Conservation (phyloP, 2,113 vertebrate genomes). For the human region GRCh38 chr6:68649501-68650000, state of each 20-base stretch:
- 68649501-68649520: not conserved
- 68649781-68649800: not conserved
- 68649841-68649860: not conserved
- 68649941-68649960: not conserved
- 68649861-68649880: not conserved
- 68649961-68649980: not conserved
- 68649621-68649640: not conserved
- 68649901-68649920: not conserved
- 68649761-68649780: not conserved
- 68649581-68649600: not conserved
- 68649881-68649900: not conserved
- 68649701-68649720: not conserved
- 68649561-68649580: not conserved
- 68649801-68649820: not conserved
- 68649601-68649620: not conserved
- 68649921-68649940: not conserved
- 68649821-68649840: not conserved
- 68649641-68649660: not conserved
- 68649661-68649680: not conserved
- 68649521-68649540: not conserved
- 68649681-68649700: not conserved
- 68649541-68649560: not conserved
- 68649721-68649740: not conserved
- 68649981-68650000: not conserved
- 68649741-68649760: not conserved